Evolutionary conservation across 2,888 invertebrate species (phyloP), one percentile per base, ranked within the genome.

Genomic region (Dinocampus coccinellae): DNA sequence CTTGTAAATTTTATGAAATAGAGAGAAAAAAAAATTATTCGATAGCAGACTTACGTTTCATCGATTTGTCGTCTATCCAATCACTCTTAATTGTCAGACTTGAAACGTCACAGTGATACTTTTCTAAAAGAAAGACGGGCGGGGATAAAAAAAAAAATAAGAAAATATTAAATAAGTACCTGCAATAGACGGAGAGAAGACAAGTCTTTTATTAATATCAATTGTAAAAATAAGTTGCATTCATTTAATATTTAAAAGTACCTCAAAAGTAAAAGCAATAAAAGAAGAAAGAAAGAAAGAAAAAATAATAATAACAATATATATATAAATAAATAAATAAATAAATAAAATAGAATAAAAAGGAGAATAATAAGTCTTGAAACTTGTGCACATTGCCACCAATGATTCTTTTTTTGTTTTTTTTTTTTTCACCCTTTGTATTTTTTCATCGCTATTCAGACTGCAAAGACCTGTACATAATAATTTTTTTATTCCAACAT

Each of bases 51-150:
- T 70, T 53, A 58, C 42, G 20, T 39, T 60, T 52, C 60, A 24
- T 34, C 55, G 65, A 65, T 65, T 70, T 70, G 65, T 61, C 29
- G 70, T 65, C 60, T 53, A 60, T 52, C 60, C 65, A 29, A 65
- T 60, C 65, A 53, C 60, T 65, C 47, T 70, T 65, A 70, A 70
- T 70, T 70, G 65, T 53, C 34, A 26, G 65, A 60, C 65, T 70
- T 52, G 63, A 47, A n/a, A 42, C 47, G 58, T 42, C 60, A 66
- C 16, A 20, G 47, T 16, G 16, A 16, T n/a, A 47, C 16, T 47
- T 3, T 2, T 47, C n/a, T 16, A 20, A 6, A 47, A 47, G 47
- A 16, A 47, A 29, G 29, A 4, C n/a, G 7, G 7, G 26, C 36
- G 58, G 36, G 22, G 22, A 47, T 26, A 3, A 55, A 55, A 55